Evolutionary conservation across 1,140 invertebrate genomes (phyloP), one percentile per base, ranked within the genome.

Genomic region (Leptinotarsa lineolata): DNA sequence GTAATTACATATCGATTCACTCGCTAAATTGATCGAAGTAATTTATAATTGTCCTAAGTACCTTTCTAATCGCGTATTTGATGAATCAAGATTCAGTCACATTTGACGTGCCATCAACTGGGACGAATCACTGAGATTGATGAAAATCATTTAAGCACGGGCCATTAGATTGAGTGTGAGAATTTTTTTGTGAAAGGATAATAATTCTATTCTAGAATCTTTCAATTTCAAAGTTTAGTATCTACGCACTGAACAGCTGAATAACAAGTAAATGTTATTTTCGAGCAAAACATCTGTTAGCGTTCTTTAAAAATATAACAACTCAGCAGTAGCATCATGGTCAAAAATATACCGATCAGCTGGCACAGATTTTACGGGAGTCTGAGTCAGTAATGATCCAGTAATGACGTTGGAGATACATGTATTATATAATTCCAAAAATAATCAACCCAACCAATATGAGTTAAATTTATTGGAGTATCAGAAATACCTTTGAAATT

Each of bases 271-370:
- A 54, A 54, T 54, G 48, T 54, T 54, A 54, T 54, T 54, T 54
- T 54, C 48, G 20, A 63, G 72, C 73, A 75, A 79, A 79, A 80
- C 79, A 80, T 80, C 77, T 80, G 79, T 80, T 80, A 74, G 72
- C 73, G 72, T 73, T 73, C 59, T 76, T 80, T 77, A 77, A 77
- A 79, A 79, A 79, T 79, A 79, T 71, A 72, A 75, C 75, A 72
- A 39, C 58, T 68, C 72, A 58, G 66, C 66, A 22, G 39, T 72
- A 74, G 75, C 74, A 78, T 80, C 79, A 80, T 67, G 68, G 70
- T 74, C 73, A 63, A 75, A 80, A 80, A 79, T 80, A 80, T 54
- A 61, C 18, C 60, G n/a, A 80, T 80, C 78, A 80, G 78, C 78
- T 80, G 78, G 78, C 78, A 70, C 63, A 72, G 60, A 46, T 71